A percentile compares a stretch with the other conserved stretches of the same genome.
Conservation (phyloP, 2,888 invertebrate species). For the Mesorhabditis sp. region DNA sequence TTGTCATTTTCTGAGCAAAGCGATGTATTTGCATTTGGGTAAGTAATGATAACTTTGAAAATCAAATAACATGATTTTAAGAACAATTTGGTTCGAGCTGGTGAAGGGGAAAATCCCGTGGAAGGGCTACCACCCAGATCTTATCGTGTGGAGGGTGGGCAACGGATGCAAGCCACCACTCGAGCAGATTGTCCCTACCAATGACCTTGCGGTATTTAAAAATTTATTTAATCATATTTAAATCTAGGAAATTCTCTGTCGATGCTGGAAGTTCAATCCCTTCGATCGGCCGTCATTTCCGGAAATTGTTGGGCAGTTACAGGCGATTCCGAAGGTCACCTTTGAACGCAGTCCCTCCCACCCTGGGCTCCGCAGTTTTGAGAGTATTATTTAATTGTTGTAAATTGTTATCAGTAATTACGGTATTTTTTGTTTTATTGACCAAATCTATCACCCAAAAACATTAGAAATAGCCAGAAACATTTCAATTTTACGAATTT, state of each 20-base stretch:
- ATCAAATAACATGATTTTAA: constrained; percentile 12
- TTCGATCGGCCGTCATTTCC: constrained; percentile 86
- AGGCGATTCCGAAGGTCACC: constrained; percentile 88
- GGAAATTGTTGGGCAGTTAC: constrained; percentile 75
- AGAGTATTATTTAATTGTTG: constrained; percentile 15
- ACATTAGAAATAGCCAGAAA: too few relatives aligned
- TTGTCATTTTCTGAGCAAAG: constrained; percentile 87
- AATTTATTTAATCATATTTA: neutral
- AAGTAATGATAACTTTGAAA: constrained; percentile 53
- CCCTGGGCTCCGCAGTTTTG: constrained; percentile 64
- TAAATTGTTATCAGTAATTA: neutral
- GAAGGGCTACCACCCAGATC: constrained; percentile 72
- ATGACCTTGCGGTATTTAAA: constrained; percentile 78
- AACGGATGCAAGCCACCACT: constrained; percentile 92
- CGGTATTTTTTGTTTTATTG: too few relatives aligned
- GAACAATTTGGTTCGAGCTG: constrained; percentile 67
- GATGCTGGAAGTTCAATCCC: constrained; percentile 85
- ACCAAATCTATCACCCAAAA: too few relatives aligned
- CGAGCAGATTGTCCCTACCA: constrained; percentile 85
- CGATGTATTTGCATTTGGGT: constrained; percentile 97
- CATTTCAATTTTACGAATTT: too few relatives aligned
- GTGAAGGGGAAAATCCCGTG: constrained; percentile 64
- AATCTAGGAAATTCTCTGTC: constrained; percentile 83
- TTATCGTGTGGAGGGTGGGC: constrained; percentile 95
- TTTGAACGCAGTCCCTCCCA: constrained; percentile 95